Conservation (phyloP, 1,140 invertebrate species). For the Monomorium pharaonis region DNA sequence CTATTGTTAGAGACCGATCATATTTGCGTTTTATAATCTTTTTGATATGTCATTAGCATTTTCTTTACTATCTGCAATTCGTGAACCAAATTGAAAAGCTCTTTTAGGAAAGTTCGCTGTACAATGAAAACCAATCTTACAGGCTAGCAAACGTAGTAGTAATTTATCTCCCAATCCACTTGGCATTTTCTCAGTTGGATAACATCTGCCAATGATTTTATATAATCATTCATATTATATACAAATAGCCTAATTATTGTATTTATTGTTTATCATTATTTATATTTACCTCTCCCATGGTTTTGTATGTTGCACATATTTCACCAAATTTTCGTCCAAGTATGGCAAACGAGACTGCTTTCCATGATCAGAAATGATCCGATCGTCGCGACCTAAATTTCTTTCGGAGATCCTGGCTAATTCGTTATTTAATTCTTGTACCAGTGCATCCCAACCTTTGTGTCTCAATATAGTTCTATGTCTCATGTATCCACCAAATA, state of each 20-base stretch:
- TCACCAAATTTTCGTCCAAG: constrained; percentile 95
- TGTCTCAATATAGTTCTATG: constrained; percentile 91
- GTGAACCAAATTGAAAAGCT: constrained; percentile 99
- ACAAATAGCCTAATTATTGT: not conserved
- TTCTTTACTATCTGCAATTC: constrained; percentile 96
- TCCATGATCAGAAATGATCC: constrained; percentile 92
- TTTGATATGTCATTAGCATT: constrained; percentile 92
- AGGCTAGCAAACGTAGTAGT: constrained; percentile 92
- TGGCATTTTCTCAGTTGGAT: constrained; percentile 87
- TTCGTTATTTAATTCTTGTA: constrained; percentile 91
- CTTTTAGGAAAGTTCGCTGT: constrained; percentile 93
- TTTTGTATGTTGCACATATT: constrained; percentile 89
- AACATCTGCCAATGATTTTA: constrained; percentile 86
- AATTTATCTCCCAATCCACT: constrained; percentile 97
- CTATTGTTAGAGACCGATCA: no score
- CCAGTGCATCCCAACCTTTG: constrained; percentile 88
- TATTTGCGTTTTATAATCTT: constrained; percentile 77
- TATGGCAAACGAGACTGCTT: constrained; percentile 95
- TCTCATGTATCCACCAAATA: constrained; percentile 97
- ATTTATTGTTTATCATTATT: not conserved
- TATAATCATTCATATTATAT: not conserved
- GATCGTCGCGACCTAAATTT: constrained; percentile 97
- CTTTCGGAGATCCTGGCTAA: constrained; percentile 94
- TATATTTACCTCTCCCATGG: constrained; percentile 90
- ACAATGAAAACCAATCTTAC: constrained; percentile 88